phyloP scores from a whole-genome alignment of 1,140 invertebrate genomes.

The Doryteuthis pealeii region DNA sequence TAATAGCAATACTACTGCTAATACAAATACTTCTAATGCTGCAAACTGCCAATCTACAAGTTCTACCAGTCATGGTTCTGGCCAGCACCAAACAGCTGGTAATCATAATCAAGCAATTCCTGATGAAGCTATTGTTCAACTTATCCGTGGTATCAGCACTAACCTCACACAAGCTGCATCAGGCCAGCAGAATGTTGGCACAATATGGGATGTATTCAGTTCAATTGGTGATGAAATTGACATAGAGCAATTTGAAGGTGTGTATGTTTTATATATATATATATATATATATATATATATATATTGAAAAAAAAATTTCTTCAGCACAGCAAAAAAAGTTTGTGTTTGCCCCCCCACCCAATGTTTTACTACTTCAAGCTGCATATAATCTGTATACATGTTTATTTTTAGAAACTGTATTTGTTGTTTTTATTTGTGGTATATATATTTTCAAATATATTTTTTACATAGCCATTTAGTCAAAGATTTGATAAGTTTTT shows the following conservation, averaged over 20 bases:
- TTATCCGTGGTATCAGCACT: slow-evolving; percentile 43
- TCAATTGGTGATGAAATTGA: slow-evolving; percentile 43
- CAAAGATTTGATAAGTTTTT: no score
- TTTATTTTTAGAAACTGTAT: no score
- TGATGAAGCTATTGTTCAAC: slow-evolving; percentile 45
- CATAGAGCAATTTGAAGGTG: slow-evolving; percentile 57
- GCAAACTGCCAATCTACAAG: not conserved
- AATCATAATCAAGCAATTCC: slow-evolving; percentile 23
- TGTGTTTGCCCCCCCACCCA: no score
- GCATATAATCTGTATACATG: no score
- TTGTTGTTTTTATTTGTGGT: no score
- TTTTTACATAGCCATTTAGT: no score
- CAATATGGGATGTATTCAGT: slow-evolving; percentile 61
- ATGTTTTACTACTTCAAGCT: no score
- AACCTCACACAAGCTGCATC: slow-evolving; percentile 40
- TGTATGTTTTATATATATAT: no score
- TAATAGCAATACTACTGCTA: not conserved
- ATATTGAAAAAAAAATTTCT: no score
- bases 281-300: no score
- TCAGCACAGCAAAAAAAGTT: no score
- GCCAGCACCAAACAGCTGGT: not conserved
- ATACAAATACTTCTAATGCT: not conserved
- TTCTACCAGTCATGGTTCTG: not conserved
- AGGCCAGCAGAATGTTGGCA: slow-evolving; percentile 42
- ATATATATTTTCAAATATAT: no score